Conservation (phyloP, 2,888 invertebrate species). For the Plagodis dolabraria region DNA sequence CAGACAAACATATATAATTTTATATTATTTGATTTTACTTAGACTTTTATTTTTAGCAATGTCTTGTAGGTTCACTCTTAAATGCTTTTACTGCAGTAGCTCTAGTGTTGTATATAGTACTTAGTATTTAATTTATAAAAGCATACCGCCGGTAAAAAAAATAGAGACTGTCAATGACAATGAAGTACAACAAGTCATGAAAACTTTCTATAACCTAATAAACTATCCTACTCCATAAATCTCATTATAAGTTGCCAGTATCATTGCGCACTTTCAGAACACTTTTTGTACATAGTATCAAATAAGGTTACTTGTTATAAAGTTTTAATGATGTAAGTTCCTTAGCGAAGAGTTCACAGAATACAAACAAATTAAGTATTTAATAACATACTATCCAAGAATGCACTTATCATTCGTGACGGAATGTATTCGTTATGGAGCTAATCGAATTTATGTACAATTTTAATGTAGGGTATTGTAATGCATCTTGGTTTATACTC, state of each 20-base stretch:
- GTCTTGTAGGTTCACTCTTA: too few relatives aligned
- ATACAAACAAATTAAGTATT: constrained; percentile 19
- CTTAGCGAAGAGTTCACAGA: constrained; percentile 21
- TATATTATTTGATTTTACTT: too few relatives aligned
- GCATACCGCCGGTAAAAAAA: too few relatives aligned
- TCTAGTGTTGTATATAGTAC: too few relatives aligned
- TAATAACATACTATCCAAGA: constrained; percentile 25
- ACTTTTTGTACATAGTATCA: constrained; percentile 37
- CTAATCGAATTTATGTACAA: background rate
- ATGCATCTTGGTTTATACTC: too few relatives aligned
- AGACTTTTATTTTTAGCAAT: too few relatives aligned
- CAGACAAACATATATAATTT: too few relatives aligned
- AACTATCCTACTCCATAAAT: constrained; percentile 4
- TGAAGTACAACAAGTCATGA: background rate
- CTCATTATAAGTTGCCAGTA: constrained; percentile 44
- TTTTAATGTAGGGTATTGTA: too few relatives aligned
- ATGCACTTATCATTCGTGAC: constrained; percentile 19
- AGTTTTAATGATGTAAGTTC: constrained; percentile 38
- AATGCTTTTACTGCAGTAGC: too few relatives aligned
- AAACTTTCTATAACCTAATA: background rate
- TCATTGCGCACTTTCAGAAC: constrained; percentile 16
- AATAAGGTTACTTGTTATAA: constrained; percentile 48
- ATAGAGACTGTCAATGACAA: too few relatives aligned
- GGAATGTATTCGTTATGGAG: constrained; percentile 13
- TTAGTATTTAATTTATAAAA: too few relatives aligned